Evolutionary conservation across 2,113 vertebrate species (phyloP).

Genomic region (Loxodonta africana): DNA sequence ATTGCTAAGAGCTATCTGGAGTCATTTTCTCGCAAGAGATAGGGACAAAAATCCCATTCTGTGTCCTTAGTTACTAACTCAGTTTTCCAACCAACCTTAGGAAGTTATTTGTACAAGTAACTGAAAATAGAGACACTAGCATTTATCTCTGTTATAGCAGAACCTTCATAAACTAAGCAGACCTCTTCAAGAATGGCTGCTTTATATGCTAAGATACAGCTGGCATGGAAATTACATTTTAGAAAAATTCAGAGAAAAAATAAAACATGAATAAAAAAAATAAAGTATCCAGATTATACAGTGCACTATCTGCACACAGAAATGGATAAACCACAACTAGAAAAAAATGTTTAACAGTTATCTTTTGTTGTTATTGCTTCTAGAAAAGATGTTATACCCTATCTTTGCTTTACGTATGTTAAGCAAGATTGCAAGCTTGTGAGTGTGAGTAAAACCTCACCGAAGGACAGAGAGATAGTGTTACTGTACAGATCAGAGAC

Average conservation of each 20-base stretch:
- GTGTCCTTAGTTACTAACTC: not conserved
- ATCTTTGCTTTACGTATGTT: not conserved
- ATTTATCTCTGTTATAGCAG: not conserved
- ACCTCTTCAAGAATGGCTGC: not conserved
- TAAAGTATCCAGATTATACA: not conserved
- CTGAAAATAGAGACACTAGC: not conserved
- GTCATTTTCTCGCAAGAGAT: conserved; percentile 54
- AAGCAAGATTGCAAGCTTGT: not conserved
- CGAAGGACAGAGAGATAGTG: not conserved
- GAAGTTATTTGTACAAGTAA: conserved; percentile 51
- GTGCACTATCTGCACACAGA: not conserved
- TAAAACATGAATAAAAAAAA: not conserved
- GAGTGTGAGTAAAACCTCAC: not conserved
- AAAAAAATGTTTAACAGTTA: not conserved
- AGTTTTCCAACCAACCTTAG: not conserved
- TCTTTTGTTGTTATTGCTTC: not conserved
- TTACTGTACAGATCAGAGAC: not conserved
- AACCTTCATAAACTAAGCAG: not conserved
- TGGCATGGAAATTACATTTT: not conserved
- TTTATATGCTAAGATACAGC: conserved; percentile 7
- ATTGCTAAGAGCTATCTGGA: conserved; percentile 29
- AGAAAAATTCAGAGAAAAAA: not conserved
- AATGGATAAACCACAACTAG: not conserved
- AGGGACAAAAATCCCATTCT: not conserved
- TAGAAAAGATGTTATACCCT: not conserved